Evolutionary conservation across 2,797 vertebrate species (phyloP).

Genomic region (Sorex maritimensis): DNA sequence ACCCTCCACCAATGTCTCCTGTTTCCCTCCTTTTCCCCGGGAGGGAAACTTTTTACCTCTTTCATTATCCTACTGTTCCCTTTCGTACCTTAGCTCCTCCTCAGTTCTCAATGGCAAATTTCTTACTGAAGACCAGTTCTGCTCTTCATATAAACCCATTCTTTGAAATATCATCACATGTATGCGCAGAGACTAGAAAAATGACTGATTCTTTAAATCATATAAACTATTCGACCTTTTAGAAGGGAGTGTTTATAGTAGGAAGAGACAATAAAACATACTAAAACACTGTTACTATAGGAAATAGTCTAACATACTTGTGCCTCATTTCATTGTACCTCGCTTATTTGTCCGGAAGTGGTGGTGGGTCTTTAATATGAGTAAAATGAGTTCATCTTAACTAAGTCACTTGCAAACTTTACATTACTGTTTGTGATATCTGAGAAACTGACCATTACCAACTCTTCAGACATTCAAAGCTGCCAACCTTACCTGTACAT

Average conservation of each 20-base stretch:
- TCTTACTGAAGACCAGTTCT: no score
- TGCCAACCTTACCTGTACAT: not conserved
- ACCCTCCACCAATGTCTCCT: no score
- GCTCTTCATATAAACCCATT: not conserved
- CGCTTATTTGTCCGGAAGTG: not conserved
- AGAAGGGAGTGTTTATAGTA: not conserved
- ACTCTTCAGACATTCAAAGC: slow-evolving; percentile 33
- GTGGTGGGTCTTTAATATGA: slow-evolving; percentile 50
- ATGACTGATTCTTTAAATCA: slow-evolving; percentile 28
- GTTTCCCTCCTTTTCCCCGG: no score
- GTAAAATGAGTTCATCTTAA: not conserved
- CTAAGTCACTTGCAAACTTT: slow-evolving; percentile 10
- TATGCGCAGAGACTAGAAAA: slow-evolving; percentile 19
- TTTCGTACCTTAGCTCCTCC: no score
- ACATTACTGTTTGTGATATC: not conserved
- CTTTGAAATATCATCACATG: not conserved
- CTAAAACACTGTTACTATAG: not conserved
- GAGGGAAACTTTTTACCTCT: no score
- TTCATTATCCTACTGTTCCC: no score
- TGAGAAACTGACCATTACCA: not conserved
- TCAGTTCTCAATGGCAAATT: no score
- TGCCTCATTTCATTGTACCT: not conserved
- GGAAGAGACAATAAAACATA: slow-evolving; percentile 35
- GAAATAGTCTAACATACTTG: not conserved
- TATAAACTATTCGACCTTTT: slow-evolving; percentile 23